Evolutionary conservation across 23 tunicate species (phyloP), one percentile per base, ranked within the genome.

Genomic region (Styela plicata): DNA sequence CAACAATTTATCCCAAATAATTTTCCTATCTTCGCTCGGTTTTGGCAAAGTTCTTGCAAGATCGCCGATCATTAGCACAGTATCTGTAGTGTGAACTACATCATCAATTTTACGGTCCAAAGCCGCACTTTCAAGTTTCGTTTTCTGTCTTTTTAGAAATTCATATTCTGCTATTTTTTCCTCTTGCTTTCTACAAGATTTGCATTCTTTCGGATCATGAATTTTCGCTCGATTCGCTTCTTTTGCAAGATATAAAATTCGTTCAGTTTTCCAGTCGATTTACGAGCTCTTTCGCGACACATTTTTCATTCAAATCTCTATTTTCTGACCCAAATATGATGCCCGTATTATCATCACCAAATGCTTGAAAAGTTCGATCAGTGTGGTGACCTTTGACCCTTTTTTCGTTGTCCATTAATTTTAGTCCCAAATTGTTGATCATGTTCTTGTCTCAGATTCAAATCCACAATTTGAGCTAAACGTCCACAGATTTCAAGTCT

Each of bases 71-170:
- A 76, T 76, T 13, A 76, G 31, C 52, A 76, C 64, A 23, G 81
- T 44, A 31, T 76, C 81, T 5, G 66, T 76, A 13, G 81, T 76
- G 30, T 53, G 66, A 20, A 76, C 27, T 13, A 76, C 66, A n/a
- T 76, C 81, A 57, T 76, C 81, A 76, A 76, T 53, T 44, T 53
- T 76, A 22, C 81, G 81, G 30, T 76, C 81, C 66, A 76, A 76
- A 52, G 13, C 21, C 13, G 66, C 33, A 29, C 66, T 76, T 76
- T 76, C 64, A 23, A 76, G 31, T 76, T 29, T 76, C 32, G 81
- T 76, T 26, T 25, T 53, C 21, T 44, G 32, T 23, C 66, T 53
- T 22, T 44, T 37, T 57, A 76, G 24, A 76, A 76, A 76, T 52
- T 52, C 81, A 53, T 52, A 76, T 53, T 76, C 64, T 20, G 66